Evolutionary conservation across 2,888 invertebrate species (phyloP), one percentile per base, ranked within the genome.

Genomic region (Cylloceria caligata): DNA sequence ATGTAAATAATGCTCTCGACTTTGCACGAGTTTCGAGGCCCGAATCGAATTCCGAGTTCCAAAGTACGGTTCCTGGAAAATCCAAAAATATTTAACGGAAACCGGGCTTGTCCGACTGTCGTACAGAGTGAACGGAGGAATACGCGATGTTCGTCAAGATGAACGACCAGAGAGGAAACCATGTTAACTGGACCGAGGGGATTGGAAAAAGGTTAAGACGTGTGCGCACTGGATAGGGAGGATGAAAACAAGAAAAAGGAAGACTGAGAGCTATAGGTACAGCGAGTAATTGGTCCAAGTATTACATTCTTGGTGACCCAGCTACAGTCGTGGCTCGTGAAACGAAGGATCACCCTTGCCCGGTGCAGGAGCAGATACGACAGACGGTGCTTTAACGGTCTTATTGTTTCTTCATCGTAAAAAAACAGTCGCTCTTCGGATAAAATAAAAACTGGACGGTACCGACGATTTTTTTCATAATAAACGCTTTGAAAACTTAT

Each of bases 291-390:
- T 91, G 90, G 89, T 89, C 87, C 87, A 42, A 84, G 87, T 90
- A 90, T 91, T 90, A 89, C 89, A 90, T 90, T 91, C 91, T 88
- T 90, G 88, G 88, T 88, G 88, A 89, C 86, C 87, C 84, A 30
- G 68, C 45, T 60, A 73, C 83, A n/a, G n/a, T n/a, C n/a, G n/a
- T n/a, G 76, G 69, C 73, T 55, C 4, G 27, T 30, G 13, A 11
- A 30, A 19, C 30, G 55, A 57, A 19, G 27, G 49, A 6, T 30
- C 69, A 34, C 4, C 13, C 57, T 11, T 19, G 45, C 0, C 30
- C 19, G 27, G n/a, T 39, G 34, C 47, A 42, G 47, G 36, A 71
- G 52, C 69, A 69, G 73, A 82, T 80, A 85, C 85, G 87, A 87
- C 84, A 85, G 83, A 83, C 85, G 86, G 85, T 85, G 86, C 86